phyloP scores from a whole-genome alignment of 2,797 vertebrate genomes.

The Onychomys leucogaster region DNA sequence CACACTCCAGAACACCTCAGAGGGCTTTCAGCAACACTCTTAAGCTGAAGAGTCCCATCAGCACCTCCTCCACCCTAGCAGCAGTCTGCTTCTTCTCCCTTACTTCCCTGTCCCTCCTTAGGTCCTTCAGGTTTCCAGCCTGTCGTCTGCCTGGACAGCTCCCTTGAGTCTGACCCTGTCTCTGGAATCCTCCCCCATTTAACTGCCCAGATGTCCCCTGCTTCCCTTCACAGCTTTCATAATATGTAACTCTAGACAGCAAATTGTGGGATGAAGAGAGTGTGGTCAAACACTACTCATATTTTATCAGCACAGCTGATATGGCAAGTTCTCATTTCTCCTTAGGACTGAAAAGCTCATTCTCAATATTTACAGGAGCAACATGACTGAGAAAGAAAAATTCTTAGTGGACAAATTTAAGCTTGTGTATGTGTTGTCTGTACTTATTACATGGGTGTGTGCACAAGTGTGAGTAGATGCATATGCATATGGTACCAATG shows the following conservation, averaged over 20 bases:
- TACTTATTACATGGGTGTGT: background rate
- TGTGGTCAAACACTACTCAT: background rate
- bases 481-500: too few relatives aligned
- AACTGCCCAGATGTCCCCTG: background rate
- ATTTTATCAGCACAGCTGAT: background rate
- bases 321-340: slow-evolving; percentile 7
- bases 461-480: background rate
- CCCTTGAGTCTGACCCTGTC: background rate
- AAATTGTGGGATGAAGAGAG: background rate
- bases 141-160: background rate
- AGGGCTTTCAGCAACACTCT: background rate
- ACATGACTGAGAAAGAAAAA: slow-evolving; percentile 20
- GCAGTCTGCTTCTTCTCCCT: background rate
- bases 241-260: background rate
- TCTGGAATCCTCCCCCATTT: background rate
- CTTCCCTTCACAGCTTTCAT: background rate
- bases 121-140: background rate
- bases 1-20: background rate
- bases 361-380: slow-evolving; percentile 38
- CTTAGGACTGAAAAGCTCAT: slow-evolving; percentile 9
- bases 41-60: background rate
- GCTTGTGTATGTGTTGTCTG: background rate
- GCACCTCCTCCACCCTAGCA: background rate
- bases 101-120: background rate
- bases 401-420: background rate